Conservation (phyloP, 2,797 vertebrate genomes). For the Hylomyscus alleni region DNA sequence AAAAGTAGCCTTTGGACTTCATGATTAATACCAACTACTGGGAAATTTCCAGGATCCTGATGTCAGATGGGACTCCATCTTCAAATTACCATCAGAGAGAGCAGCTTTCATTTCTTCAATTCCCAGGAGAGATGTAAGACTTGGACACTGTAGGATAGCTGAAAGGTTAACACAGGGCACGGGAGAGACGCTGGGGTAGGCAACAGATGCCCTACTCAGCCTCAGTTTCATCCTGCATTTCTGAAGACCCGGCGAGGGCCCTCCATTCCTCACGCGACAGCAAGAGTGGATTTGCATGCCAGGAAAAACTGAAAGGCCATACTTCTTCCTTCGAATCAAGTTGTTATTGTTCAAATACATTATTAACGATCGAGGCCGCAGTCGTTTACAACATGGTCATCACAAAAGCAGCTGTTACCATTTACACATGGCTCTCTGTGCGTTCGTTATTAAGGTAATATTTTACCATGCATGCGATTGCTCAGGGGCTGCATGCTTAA, state of each 20-base stretch:
- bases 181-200: neutral
- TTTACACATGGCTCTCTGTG: slow-evolving; percentile 79
- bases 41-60: neutral
- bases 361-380: slow-evolving; percentile 77
- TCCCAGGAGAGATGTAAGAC: neutral
- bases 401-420: slow-evolving; percentile 84
- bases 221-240: neutral
- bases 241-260: neutral
- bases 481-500: slow-evolving; percentile 81
- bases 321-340: slow-evolving; percentile 72
- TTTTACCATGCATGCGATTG: slow-evolving; percentile 78
- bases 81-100: neutral
- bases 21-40: neutral
- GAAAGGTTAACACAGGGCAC: neutral
- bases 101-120: neutral
- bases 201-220: neutral
- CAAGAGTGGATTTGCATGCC: slow-evolving; percentile 43
- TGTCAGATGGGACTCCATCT: neutral
- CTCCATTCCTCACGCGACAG: neutral
- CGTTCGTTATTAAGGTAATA: slow-evolving; percentile 84
- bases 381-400: slow-evolving; percentile 81
- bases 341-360: slow-evolving; percentile 80
- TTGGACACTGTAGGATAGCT: neutral
- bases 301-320: slow-evolving; percentile 55
- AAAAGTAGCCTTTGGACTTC: neutral